A percentile compares a stretch with the other conserved stretches of the same genome.
Evolutionary conservation across 2,113 vertebrate genomes (phyloP).

Genomic region (Cacatua alba): DNA sequence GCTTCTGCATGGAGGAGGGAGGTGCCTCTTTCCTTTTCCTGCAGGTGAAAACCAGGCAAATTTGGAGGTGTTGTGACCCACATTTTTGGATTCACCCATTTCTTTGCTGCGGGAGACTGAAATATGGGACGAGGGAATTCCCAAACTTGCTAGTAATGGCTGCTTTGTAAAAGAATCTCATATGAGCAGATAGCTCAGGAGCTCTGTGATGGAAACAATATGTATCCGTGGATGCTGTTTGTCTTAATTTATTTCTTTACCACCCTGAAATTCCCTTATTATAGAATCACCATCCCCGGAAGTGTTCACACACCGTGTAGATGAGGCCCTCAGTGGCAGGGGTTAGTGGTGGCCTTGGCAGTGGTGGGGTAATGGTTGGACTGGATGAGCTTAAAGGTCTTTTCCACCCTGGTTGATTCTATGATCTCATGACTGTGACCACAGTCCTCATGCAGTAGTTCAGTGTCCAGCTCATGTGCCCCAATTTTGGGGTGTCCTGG

Average conservation of each 20-base stretch:
- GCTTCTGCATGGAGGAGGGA: not conserved
- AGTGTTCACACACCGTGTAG: not conserved
- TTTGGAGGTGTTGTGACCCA: not conserved
- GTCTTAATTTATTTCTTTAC: not conserved
- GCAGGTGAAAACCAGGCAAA: not conserved
- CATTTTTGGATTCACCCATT: not conserved
- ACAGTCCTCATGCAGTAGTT: fast-evolving
- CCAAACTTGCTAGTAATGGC: not conserved
- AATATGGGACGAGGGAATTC: not conserved
- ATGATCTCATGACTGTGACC: not conserved
- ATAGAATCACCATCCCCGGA: not conserved
- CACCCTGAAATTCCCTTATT: not conserved
- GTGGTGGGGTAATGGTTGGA: not conserved
- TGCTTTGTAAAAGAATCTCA: not conserved
- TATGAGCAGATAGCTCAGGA: not conserved
- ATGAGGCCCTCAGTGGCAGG: not conserved
- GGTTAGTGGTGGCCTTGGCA: not conserved
- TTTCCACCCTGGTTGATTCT: not conserved
- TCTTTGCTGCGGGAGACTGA: not conserved
- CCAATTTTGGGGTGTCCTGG: too few relatives aligned
- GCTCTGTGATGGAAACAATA: not conserved
- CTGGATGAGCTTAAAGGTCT: not conserved
- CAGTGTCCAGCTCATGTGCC: not conserved
- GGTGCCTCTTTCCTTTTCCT: not conserved
- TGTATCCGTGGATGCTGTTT: not conserved